Percentiles rank a stretch among this genome's conserved stretches.
Conservation (phyloP, 2,888 invertebrate genomes). For the Philhelius pedissequus region DNA sequence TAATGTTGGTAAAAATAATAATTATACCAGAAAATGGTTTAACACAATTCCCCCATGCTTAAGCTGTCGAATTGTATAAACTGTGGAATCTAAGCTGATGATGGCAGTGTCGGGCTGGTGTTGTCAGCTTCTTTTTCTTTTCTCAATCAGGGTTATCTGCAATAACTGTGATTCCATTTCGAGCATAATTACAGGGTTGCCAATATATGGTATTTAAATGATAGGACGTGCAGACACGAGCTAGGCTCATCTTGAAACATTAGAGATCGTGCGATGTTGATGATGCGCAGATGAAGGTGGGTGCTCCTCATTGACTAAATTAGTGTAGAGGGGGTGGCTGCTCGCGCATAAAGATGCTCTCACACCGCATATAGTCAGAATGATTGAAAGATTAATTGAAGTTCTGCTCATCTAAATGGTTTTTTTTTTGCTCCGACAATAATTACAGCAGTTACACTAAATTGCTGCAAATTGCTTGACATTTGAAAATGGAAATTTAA, state of each 20-base stretch:
- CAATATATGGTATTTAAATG: constrained; percentile 33
- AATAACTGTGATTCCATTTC: constrained; percentile 12
- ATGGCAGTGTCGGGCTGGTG: not conserved
- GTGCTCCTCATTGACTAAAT: constrained; percentile 1
- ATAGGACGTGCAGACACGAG: constrained; percentile 62
- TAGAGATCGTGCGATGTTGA: constrained; percentile 26
- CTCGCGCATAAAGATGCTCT: not conserved
- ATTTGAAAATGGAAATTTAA: constrained; percentile 25
- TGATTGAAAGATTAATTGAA: constrained; percentile 45
- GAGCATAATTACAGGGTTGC: constrained; percentile 44
- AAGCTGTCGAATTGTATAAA: constrained; percentile 44
- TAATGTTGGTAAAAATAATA: constrained; percentile 21
- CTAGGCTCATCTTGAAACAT: constrained; percentile 11
- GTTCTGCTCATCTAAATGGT: constrained; percentile 9
- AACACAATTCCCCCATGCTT: constrained; percentile 19
- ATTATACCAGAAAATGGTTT: constrained; percentile 32
- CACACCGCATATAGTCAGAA: not conserved
- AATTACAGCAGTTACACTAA: constrained; percentile 29
- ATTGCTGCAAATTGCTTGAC: constrained; percentile 51
- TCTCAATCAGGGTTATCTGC: not conserved
- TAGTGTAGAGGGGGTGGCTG: not conserved
- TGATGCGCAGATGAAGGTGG: constrained; percentile 6
- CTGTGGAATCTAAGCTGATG: not conserved
- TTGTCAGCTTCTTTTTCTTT: constrained; percentile 23
- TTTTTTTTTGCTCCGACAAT: not conserved